Percentiles rank a stretch among this genome's conserved stretches.
These are phyloP conservation scores for Pelecanoides urinatrix DNA, from an alignment of 2,113 vertebrate species.

Conservation along the genomic window DNA sequence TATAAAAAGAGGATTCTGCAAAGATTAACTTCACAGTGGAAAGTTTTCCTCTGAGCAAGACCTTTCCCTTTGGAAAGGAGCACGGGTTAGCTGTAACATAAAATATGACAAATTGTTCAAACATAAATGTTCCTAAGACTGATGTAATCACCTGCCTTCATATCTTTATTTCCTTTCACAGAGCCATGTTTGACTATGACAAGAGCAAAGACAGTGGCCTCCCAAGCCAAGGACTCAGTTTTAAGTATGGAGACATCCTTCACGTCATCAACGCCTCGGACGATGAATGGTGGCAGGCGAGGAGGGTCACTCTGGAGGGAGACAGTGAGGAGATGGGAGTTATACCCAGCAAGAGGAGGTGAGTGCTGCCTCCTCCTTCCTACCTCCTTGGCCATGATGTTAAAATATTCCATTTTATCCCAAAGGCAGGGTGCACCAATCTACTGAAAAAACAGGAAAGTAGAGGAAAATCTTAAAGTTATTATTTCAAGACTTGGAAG, in stretches of 20 bases:
- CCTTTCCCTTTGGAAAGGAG: background rate
- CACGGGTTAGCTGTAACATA: background rate
- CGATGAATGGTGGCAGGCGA: slow-evolving; percentile 98
- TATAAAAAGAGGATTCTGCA: background rate
- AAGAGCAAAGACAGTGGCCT: slow-evolving; percentile 95
- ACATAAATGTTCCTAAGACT: background rate
- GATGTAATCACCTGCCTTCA: background rate
- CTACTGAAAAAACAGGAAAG: background rate
- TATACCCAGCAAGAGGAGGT: slow-evolving; percentile 96
- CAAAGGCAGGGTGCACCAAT: background rate
- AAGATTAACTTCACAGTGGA: background rate
- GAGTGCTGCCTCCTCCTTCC: background rate
- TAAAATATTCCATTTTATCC: background rate
- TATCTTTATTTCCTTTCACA: slow-evolving; percentile 48
- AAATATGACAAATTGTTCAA: background rate
- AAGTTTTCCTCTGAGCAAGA: background rate
- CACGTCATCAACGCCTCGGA: slow-evolving; percentile 96
- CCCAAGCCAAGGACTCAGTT: slow-evolving; percentile 96
- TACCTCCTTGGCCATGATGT: background rate
- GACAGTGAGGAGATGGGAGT: slow-evolving; percentile 98
- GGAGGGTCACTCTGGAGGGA: slow-evolving; percentile 87
- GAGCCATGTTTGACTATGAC: slow-evolving; percentile 97
- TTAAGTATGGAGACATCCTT: slow-evolving; percentile 93
- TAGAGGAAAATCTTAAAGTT: background rate
- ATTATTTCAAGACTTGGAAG: background rate